phyloP scores from a whole-genome alignment of 2,888 invertebrate species.

The Lepidocyrtinus sp. region DNA sequence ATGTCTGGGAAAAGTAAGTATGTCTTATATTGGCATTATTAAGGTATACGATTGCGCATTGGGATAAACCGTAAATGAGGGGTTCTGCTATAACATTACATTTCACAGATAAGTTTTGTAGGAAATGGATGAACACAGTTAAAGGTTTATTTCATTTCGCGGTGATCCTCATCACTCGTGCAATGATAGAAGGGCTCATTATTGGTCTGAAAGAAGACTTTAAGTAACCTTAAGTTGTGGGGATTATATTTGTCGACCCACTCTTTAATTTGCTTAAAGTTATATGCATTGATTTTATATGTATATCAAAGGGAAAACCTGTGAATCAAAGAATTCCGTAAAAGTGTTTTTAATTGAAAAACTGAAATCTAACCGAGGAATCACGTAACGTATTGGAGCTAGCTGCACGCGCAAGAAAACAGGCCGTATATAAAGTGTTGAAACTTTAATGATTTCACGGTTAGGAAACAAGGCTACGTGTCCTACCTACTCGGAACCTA shows the following conservation, averaged over 20 bases:
- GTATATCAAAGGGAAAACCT: no score
- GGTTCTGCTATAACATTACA: not conserved
- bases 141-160: no score
- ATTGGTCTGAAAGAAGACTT: no score
- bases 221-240: no score
- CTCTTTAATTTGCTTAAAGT: no score
- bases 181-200: no score
- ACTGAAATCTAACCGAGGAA: not conserved
- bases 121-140: no score
- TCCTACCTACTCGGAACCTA: not conserved
- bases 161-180: no score
- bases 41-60: not conserved
- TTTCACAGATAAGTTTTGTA: not conserved
- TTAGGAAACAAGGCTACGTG: constrained; percentile 4
- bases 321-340: no score
- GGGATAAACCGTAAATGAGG: not conserved
- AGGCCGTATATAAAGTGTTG: not conserved
- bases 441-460: constrained; percentile 7
- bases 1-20: constrained; percentile 1
- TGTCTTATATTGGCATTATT: constrained; percentile 14
- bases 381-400: constrained; percentile 4
- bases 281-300: no score
- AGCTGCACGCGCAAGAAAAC: not conserved
- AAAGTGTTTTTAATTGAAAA: not conserved
- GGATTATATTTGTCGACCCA: no score